phyloP scores from a whole-genome alignment of 2,888 invertebrate genomes.

The Agrotis ipsilon region DNA sequence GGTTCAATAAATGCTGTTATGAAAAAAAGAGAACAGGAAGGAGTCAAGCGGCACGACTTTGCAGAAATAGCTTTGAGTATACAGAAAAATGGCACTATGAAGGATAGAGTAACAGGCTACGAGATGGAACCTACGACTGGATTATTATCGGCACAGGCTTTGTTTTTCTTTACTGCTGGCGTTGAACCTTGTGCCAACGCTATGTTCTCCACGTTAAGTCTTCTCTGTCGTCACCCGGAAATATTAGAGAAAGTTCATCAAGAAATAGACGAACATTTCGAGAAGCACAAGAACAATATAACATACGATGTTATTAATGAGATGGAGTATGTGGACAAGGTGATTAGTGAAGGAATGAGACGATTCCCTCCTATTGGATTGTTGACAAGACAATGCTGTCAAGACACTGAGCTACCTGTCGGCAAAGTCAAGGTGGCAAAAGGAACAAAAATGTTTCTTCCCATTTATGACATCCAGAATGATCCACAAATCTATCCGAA shows the following conservation, averaged over 20 bases:
- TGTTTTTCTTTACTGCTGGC: slow-evolving; percentile 72
- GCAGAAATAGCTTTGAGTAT: slow-evolving; percentile 75
- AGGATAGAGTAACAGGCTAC: slow-evolving; percentile 70
- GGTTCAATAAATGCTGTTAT: slow-evolving; percentile 75
- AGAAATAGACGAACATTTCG: slow-evolving; percentile 53
- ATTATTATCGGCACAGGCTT: slow-evolving; percentile 60
- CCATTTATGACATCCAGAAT: slow-evolving; percentile 79
- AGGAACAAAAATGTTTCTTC: slow-evolving; percentile 75
- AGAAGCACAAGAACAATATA: slow-evolving; percentile 40
- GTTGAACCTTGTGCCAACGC: slow-evolving; percentile 74
- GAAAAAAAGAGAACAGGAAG: slow-evolving; percentile 69
- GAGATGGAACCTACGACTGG: slow-evolving; percentile 76
- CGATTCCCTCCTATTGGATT: slow-evolving; percentile 77
- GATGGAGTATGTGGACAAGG: slow-evolving; percentile 79
- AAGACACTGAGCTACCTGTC: slow-evolving; percentile 75
- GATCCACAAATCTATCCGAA: slow-evolving; percentile 82
- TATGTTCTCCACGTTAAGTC: slow-evolving; percentile 69
- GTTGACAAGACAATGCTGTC: slow-evolving; percentile 71
- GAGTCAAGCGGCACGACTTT: slow-evolving; percentile 76
- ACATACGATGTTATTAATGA: slow-evolving; percentile 66
- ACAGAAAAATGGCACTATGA: slow-evolving; percentile 73
- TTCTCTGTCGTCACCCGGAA: slow-evolving; percentile 75
- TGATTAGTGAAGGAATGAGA: slow-evolving; percentile 74
- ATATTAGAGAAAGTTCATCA: slow-evolving; percentile 66
- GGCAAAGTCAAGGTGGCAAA: slow-evolving; percentile 78